Evolutionary conservation across 1,140 invertebrate species (phyloP).

Genomic region (Drosophila asahinai): DNA sequence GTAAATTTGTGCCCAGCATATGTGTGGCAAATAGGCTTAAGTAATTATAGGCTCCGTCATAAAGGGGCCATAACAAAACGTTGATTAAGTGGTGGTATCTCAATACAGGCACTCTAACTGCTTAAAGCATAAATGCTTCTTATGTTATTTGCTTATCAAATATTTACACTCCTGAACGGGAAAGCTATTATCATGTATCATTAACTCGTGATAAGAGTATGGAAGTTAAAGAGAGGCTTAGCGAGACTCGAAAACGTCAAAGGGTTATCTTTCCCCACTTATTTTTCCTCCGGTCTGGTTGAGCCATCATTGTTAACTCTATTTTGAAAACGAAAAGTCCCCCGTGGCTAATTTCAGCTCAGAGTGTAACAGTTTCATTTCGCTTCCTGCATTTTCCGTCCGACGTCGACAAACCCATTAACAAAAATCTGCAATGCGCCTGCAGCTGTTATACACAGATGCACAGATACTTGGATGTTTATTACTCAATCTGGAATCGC

Average conservation of each 20-base stretch:
- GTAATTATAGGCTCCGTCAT: slow-evolving; percentile 19
- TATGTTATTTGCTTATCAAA: neutral
- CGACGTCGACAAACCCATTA: slow-evolving; percentile 69
- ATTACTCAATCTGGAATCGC: slow-evolving; percentile 77
- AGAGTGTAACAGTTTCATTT: slow-evolving; percentile 67
- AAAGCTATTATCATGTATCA: neutral
- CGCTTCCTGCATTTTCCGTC: slow-evolving; percentile 65
- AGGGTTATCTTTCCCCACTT: slow-evolving; percentile 2
- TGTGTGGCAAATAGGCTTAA: slow-evolving; percentile 2
- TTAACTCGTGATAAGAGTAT: neutral
- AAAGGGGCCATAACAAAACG: slow-evolving; percentile 7
- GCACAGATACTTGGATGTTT: slow-evolving; percentile 63
- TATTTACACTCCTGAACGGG: neutral
- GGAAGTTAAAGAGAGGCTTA: neutral
- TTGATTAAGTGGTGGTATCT: slow-evolving; percentile 2
- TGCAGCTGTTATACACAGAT: slow-evolving; percentile 52
- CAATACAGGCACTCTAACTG: neutral
- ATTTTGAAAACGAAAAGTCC: slow-evolving; percentile 46
- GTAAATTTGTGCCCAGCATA: slow-evolving; percentile 11
- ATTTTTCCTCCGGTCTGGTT: neutral
- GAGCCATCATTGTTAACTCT: slow-evolving; percentile 36
- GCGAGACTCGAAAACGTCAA: neutral
- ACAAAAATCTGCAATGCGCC: slow-evolving; percentile 71
- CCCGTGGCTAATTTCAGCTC: slow-evolving; percentile 59
- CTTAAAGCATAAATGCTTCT: neutral